These are phyloP conservation scores for Gerris buenoi DNA, from an alignment of 1,140 invertebrate genomes.

Conservation along the genomic window DNA sequence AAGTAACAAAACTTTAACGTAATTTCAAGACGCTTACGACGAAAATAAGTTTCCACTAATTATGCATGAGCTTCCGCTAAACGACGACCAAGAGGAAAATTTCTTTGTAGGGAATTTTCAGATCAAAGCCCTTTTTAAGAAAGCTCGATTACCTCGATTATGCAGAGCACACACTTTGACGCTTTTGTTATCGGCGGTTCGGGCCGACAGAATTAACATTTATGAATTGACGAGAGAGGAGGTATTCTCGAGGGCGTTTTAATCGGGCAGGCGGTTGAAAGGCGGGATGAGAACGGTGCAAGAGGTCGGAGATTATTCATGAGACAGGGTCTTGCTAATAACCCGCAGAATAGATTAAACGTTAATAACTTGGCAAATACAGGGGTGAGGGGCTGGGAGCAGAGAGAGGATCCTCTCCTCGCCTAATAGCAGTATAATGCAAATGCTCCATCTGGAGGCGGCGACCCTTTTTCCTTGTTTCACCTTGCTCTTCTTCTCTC, in stretches of 20 bases:
- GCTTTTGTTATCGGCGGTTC: background rate
- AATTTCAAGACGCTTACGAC: too few relatives aligned
- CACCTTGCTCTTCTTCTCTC: conserved; percentile 1
- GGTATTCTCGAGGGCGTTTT: background rate
- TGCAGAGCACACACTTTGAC: background rate
- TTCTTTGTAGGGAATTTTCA: too few relatives aligned
- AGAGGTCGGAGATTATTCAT: background rate
- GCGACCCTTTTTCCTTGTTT: too few relatives aligned
- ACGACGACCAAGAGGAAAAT: too few relatives aligned
- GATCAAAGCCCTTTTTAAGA: too few relatives aligned
- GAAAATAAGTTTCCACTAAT: too few relatives aligned
- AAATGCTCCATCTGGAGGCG: conserved; percentile 5
- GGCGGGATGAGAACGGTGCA: background rate
- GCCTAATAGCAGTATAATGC: conserved; percentile 13
- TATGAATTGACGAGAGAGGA: too few relatives aligned
- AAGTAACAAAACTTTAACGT: too few relatives aligned
- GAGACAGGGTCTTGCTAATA: conserved; percentile 5
- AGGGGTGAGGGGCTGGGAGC: background rate
- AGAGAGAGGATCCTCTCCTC: background rate
- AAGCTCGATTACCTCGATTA: too few relatives aligned
- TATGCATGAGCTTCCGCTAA: too few relatives aligned
- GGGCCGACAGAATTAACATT: background rate
- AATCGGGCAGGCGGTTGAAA: background rate
- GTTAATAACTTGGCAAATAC: conserved; percentile 13
- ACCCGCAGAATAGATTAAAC: conserved; percentile 15